Evolutionary conservation across 2,888 invertebrate genomes (phyloP), one percentile per base, ranked within the genome.

Genomic region (Ecliptopera silaceata): DNA sequence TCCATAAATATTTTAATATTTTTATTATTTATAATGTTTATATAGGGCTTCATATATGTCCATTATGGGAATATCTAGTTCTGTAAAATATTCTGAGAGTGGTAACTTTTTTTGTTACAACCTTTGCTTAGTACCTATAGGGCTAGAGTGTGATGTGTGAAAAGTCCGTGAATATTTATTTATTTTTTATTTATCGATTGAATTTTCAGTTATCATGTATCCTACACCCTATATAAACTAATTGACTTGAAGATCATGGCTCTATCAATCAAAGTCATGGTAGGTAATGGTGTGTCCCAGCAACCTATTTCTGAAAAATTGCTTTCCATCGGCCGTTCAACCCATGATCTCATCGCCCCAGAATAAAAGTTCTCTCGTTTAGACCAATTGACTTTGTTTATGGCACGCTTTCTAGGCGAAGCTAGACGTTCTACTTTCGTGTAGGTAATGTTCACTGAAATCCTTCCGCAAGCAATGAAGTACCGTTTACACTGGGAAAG

Each of bases 311-410:
- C 66, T 69, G 64, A 64, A 65, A 70, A 77, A 72, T 69, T 66
- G 69, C 71, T 69, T 66, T 63, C 71, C 72, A 72, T 48, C 82
- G 88, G 87, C 76, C 89, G 70, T 89, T 89, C 88, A 89, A 86
- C 88, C 77, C 79, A 79, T 90, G 89, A 90, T 86, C 83, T 89
- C 89, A 90, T 84, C 85, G 87, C 68, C 79, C 84, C 77, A 84
- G 82, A 87, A 86, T 84, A 88, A 88, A 87, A 88, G 82, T 74
- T 82, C 75, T 75, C 79, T 80, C 78, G 83, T 82, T 86, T 82
- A 80, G 80, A 82, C 75, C 88, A 88, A 88, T 88, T 86, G 88
- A 81, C 81, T 86, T 82, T 81, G 84, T 85, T 83, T 86, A 86
- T 85, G 72, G 80, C 74, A 77, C 80, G 78, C 83, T 87, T 87